phyloP scores from a whole-genome alignment of 2,888 invertebrate species.

The Habrosyne pyritoides region DNA sequence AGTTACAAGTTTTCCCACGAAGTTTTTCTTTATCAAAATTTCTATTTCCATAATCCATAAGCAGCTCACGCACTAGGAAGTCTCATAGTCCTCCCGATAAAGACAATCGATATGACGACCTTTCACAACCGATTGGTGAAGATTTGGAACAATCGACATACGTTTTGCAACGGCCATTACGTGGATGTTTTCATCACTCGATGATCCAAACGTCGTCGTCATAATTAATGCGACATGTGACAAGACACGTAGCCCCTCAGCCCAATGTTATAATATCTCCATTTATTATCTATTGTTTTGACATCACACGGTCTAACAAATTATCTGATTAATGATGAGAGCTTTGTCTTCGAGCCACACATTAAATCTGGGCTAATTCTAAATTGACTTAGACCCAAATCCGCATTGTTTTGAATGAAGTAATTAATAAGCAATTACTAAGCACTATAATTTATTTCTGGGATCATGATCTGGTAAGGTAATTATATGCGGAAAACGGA shows the following conservation, averaged over 20 bases:
- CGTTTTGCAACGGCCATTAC: constrained; percentile 36
- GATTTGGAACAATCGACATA: constrained; percentile 31
- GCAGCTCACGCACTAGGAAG: not conserved
- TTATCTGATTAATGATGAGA: not conserved
- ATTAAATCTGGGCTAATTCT: not conserved
- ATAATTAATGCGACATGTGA: constrained; percentile 14
- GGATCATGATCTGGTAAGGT: not conserved
- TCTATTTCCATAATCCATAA: not conserved
- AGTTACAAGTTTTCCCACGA: not conserved
- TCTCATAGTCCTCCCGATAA: not conserved
- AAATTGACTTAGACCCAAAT: not conserved
- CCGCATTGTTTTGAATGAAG: no score
- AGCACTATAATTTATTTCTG: not conserved
- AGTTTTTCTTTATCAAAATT: not conserved
- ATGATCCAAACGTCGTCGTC: constrained; percentile 9
- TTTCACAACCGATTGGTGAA: constrained; percentile 23
- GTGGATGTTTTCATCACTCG: constrained; percentile 31
- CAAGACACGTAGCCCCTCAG: constrained; percentile 23
- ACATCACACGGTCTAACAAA: not conserved
- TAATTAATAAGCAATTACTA: not conserved
- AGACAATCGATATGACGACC: constrained; percentile 4
- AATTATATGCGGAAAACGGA: constrained; percentile 1
- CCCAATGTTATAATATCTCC: constrained; percentile 10
- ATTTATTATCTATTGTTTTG: not conserved
- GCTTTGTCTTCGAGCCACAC: not conserved